A percentile compares a stretch with the other conserved stretches of the same genome.
Evolutionary conservation across 1,140 invertebrate genomes (phyloP).

Genomic region (Ganaspis sp.): DNA sequence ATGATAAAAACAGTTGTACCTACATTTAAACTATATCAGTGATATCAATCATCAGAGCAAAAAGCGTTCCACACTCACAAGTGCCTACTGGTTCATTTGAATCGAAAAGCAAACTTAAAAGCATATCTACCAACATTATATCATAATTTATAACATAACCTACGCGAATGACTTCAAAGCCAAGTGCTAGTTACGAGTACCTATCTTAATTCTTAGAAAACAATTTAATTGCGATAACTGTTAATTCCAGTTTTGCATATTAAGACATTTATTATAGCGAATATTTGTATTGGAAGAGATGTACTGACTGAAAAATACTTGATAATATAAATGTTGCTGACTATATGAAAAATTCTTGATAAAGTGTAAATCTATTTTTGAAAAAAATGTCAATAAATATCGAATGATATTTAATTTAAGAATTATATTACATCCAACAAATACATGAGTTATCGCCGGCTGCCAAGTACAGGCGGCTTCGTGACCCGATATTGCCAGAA

Average conservation of each 20-base stretch:
- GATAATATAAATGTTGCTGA: no score
- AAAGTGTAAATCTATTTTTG: neutral
- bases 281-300: no score
- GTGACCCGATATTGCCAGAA: conserved; percentile 30
- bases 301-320: no score
- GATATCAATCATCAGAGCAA: conserved; percentile 1
- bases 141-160: conserved; percentile 1
- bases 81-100: neutral
- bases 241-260: neutral
- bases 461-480: conserved; percentile 16
- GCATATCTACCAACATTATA: neutral
- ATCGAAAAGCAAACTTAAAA: neutral
- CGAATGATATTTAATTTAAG: neutral
- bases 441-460: conserved; percentile 13
- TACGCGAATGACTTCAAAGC: neutral
- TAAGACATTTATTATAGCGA: neutral
- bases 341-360: no score
- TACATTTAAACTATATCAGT: neutral
- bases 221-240: neutral
- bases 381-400: neutral
- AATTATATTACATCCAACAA: conserved; percentile 3
- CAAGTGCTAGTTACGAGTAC: neutral
- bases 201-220: neutral
- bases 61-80: neutral
- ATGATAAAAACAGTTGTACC: conserved; percentile 7